Evolutionary conservation across 1,140 invertebrate genomes (phyloP).

Genomic region (Lepidotrigona ventralis): DNA sequence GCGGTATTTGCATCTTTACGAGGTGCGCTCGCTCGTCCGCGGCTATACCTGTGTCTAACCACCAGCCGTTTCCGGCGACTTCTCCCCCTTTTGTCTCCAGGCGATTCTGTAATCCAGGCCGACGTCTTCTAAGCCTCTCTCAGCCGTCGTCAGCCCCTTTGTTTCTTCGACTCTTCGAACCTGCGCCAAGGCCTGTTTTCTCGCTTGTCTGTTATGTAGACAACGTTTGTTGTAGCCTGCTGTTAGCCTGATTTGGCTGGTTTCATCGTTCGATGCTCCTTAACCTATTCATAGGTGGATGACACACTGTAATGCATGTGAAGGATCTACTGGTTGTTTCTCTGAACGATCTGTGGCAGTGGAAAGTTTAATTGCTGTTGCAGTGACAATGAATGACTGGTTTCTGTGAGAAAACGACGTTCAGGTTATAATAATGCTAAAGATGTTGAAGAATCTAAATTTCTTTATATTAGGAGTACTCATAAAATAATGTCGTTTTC

Average conservation of each 20-base stretch:
- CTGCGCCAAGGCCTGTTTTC: background rate
- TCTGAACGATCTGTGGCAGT: background rate
- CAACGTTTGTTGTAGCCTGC: background rate
- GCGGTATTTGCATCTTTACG: constrained; percentile 76
- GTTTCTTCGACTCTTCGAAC: constrained; percentile 6
- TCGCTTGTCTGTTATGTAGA: background rate
- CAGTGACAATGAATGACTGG: background rate
- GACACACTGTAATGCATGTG: background rate
- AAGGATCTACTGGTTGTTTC: no score
- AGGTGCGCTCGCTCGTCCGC: constrained; percentile 53
- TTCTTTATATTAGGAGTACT: no score
- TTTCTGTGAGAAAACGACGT: background rate
- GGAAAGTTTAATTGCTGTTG: background rate
- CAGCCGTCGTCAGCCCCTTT: background rate
- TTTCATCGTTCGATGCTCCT: background rate
- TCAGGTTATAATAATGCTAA: no score
- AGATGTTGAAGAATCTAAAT: no score
- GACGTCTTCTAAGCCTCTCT: background rate
- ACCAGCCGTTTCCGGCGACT: background rate
- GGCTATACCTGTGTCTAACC: constrained; percentile 67
- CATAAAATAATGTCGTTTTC: no score
- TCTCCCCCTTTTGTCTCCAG: constrained; percentile 56
- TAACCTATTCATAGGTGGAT: background rate
- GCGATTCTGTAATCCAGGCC: constrained; percentile 59
- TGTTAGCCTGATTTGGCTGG: background rate